Evolutionary conservation across 2,888 invertebrate genomes (phyloP), one percentile per base, ranked within the genome.

Genomic region (Machimus rusticus): DNA sequence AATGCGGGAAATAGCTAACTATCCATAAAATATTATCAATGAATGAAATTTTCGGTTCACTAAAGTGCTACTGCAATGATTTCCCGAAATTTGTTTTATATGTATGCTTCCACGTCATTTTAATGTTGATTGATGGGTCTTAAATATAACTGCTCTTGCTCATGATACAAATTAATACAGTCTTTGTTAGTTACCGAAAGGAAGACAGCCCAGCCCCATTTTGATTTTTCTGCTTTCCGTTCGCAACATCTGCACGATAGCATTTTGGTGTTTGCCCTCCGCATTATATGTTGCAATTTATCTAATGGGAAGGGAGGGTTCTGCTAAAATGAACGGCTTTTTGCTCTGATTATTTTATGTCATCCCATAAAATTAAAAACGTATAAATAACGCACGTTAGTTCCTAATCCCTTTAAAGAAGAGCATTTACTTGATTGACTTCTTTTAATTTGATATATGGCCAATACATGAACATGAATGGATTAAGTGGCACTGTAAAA

Each of bases 321-420:
- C 23, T 19, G 66, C n/a, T 84, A 84, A 66, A 66, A 9, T 19
- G 84, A 37, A 66, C 66, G 84, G 37, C 66, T 74, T 74, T 84
- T 84, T 66, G 66, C 66, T 84, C 66, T 74, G 74, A 84, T 57
- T 84, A 74, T 74, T 82, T 82, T 55, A 84, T 74, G 84, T 66
- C 84, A 37, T 66, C 84, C 84, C 84, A 84, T 84, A 84, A 84
- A 84, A 84, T 84, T 84, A 84, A 84, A 84, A 74, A 84, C 23
- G 37, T 37, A 84, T 84, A 84, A 84, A 84, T 84, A 84, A 84
- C 84, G 23, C 66, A 57, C 81, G 55, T 81, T 81, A 81, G 51
- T 81, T 46, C 55, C 8, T 31, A 46, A 51, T 81, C 51, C 55
- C 43, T 81, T 55, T 51, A 81, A 23, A 37, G 39, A 78, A 46